Evolutionary conservation across 2,113 vertebrate species (phyloP).

Genomic region (Crocuta crocuta): DNA sequence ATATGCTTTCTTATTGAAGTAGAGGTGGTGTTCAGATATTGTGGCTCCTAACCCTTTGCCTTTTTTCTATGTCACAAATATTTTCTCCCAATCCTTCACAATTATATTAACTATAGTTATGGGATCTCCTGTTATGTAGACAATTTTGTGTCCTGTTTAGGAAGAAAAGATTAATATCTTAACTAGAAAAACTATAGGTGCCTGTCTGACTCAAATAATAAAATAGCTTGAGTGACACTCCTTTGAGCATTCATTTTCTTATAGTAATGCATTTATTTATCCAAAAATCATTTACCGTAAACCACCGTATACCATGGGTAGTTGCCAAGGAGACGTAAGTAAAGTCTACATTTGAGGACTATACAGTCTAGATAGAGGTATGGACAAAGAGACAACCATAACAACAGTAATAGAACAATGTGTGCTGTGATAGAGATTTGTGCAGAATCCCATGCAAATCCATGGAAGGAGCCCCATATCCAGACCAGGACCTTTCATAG

Average conservation of each 20-base stretch:
- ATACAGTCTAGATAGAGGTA: too few relatives aligned
- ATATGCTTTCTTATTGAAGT: background rate
- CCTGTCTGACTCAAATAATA: background rate
- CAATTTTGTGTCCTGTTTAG: background rate
- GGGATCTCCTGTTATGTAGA: background rate
- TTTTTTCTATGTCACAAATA: background rate
- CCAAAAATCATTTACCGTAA: background rate
- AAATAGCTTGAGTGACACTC: background rate
- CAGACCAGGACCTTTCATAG: background rate
- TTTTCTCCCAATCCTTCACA: background rate
- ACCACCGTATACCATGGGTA: too few relatives aligned
- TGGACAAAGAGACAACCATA: background rate
- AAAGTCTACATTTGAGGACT: background rate
- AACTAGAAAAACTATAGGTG: background rate
- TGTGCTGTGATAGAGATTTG: background rate
- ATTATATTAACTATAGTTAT: background rate
- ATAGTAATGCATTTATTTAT: background rate
- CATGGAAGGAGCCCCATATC: too few relatives aligned
- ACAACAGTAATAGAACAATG: background rate
- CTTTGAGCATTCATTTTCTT: background rate
- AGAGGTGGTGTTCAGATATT: background rate
- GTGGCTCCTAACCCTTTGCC: background rate
- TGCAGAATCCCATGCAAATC: background rate
- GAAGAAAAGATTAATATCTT: conserved; percentile 1
- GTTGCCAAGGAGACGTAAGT: background rate